A percentile compares a stretch with the other conserved stretches of the same genome.
phyloP scores from a whole-genome alignment of 2,113 vertebrate species.

The Sebastes fasciatus region DNA sequence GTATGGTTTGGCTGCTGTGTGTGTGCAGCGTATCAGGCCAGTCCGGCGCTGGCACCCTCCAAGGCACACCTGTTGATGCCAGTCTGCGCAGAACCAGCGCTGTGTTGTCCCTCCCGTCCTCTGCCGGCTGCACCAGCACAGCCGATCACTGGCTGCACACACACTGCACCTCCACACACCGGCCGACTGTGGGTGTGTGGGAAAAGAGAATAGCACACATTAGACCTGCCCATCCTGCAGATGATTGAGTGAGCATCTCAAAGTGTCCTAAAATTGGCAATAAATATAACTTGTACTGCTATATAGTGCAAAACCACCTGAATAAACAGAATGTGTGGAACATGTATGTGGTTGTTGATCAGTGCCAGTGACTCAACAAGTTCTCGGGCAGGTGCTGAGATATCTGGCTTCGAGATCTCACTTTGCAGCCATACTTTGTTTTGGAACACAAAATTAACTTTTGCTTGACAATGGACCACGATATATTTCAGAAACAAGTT shows the following conservation, averaged over 20 bases:
- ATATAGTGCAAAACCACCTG: not conserved
- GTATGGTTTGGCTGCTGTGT: not conserved
- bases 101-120: constrained; percentile 36
- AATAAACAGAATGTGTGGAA: not conserved
- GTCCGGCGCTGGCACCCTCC: constrained; percentile 42
- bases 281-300: not conserved
- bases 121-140: constrained; percentile 17
- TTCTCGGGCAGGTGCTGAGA: constrained; percentile 9
- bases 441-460: not conserved
- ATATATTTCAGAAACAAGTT: not conserved
- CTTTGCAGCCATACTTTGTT: not conserved
- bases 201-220: constrained; percentile 14
- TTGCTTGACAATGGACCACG: not conserved
- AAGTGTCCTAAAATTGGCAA: not conserved
- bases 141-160: not conserved
- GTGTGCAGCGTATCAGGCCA: constrained; percentile 41
- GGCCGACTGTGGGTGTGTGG: constrained; percentile 5
- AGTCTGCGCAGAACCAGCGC: constrained; percentile 47
- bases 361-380: not conserved
- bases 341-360: constrained; percentile 13
- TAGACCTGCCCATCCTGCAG: constrained; percentile 7
- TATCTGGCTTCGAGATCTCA: constrained; percentile 7
- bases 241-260: not conserved
- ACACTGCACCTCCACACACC: not conserved
- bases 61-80: constrained; percentile 76